These are phyloP conservation scores for Tangara arthus DNA, from an alignment of 2,797 vertebrate genomes.

Conservation along the genomic window DNA sequence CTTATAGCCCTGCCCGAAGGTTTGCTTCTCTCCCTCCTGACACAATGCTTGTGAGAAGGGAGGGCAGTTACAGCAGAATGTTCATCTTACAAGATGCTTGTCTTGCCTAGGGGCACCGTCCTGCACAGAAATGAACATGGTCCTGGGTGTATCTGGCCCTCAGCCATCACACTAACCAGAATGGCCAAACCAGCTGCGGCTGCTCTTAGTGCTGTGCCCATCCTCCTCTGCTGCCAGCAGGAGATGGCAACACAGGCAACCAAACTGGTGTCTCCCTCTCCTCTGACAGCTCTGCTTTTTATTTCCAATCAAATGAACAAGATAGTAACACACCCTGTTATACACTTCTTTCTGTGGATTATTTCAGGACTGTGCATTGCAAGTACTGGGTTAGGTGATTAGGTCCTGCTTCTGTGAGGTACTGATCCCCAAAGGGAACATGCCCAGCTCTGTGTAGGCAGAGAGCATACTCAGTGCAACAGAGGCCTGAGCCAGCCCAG, in stretches of 20 bases:
- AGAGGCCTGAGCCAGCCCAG: not conserved
- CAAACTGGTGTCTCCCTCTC: fast-evolving
- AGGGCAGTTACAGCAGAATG: not conserved
- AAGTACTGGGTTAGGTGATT: not conserved
- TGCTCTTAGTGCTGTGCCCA: not conserved
- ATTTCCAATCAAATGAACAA: not conserved
- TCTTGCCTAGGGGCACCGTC: not conserved
- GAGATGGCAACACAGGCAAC: not conserved
- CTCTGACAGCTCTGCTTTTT: not conserved
- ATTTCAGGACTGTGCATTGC: not conserved
- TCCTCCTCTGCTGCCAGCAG: not conserved
- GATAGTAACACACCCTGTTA: not conserved
- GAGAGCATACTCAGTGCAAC: fast-evolving
- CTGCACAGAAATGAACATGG: not conserved
- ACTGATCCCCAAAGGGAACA: not conserved
- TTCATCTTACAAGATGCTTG: not conserved
- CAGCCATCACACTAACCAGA: not conserved
- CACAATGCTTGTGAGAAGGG: not conserved
- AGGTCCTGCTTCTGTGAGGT: not conserved
- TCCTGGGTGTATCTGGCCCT: not conserved
- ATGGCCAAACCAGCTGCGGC: not conserved
- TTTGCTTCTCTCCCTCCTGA: fast-evolving
- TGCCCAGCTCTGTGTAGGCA: not conserved
- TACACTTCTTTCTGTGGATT: not conserved
- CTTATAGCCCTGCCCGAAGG: not conserved